Evolutionary conservation across 2,113 vertebrate species (phyloP).

Genomic region (Clarias macrocephalus): DNA sequence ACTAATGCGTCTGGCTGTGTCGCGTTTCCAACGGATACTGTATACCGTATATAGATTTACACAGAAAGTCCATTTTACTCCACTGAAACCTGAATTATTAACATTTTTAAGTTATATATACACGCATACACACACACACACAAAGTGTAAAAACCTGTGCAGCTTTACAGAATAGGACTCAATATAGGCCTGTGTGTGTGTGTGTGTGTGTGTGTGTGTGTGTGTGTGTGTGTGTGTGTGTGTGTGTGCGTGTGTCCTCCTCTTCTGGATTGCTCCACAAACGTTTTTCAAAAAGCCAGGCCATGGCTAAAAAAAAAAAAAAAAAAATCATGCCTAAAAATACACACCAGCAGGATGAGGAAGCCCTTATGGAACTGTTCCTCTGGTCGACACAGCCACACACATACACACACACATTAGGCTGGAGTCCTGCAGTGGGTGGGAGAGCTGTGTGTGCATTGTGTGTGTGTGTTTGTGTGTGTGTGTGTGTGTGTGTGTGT

Average conservation of each 20-base stretch:
- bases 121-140: slow-evolving; percentile 18
- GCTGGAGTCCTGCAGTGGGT: slow-evolving; percentile 16
- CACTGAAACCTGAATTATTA: slow-evolving; percentile 66
- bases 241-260: slow-evolving; percentile 40
- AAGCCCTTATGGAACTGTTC: slow-evolving; percentile 48
- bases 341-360: slow-evolving; percentile 62
- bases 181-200: slow-evolving; percentile 54
- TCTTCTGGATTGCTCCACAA: slow-evolving; percentile 53
- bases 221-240: slow-evolving; percentile 47
- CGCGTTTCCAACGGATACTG: slow-evolving; percentile 33
- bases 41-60: slow-evolving; percentile 58
- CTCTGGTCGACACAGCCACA: slow-evolving; percentile 42
- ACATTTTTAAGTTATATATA: slow-evolving; percentile 59
- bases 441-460: background rate
- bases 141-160: slow-evolving; percentile 64
- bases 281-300: slow-evolving; percentile 62
- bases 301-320: background rate
- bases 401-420: background rate
- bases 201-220: slow-evolving; percentile 26
- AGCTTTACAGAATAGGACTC: slow-evolving; percentile 63
- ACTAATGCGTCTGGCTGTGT: slow-evolving; percentile 53
- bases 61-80: slow-evolving; percentile 69
- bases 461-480: background rate
- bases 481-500: background rate
- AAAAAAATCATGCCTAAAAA: slow-evolving; percentile 64